Conservation (phyloP, 2,888 invertebrate species). For the Dryococelus australis region DNA sequence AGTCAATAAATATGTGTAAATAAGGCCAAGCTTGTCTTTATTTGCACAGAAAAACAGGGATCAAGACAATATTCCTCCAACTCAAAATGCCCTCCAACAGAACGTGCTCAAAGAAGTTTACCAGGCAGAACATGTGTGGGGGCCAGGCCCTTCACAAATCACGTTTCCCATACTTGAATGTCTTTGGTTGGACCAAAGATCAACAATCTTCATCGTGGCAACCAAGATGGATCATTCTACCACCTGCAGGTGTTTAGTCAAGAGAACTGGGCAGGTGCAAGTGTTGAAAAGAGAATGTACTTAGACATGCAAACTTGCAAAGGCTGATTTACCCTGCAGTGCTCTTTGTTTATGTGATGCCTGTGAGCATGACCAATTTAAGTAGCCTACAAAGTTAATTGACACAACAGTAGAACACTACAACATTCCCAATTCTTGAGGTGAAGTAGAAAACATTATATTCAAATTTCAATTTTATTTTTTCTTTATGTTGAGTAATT, state of each 20-base stretch:
- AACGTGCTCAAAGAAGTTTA: neutral
- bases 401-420: no score
- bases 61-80: neutral
- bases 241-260: neutral
- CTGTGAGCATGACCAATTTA: neutral
- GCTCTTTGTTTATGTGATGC: neutral
- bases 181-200: no score
- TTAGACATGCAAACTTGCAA: neutral
- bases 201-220: neutral
- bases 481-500: no score
- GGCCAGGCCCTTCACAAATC: neutral
- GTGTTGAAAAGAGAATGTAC: neutral
- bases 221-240: neutral
- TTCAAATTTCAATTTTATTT: no score
- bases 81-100: neutral
- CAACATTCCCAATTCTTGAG: no score
- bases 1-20: neutral
- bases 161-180: neutral
- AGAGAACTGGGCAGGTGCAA: neutral
- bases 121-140: neutral
- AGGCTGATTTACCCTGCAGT: conserved; percentile 20
- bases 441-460: no score
- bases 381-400: no score
- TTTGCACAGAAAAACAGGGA: neutral
- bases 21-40: neutral